These are phyloP conservation scores for Trachelus iudaicus DNA, from an alignment of 2,888 invertebrate species.

Conservation along the genomic window DNA sequence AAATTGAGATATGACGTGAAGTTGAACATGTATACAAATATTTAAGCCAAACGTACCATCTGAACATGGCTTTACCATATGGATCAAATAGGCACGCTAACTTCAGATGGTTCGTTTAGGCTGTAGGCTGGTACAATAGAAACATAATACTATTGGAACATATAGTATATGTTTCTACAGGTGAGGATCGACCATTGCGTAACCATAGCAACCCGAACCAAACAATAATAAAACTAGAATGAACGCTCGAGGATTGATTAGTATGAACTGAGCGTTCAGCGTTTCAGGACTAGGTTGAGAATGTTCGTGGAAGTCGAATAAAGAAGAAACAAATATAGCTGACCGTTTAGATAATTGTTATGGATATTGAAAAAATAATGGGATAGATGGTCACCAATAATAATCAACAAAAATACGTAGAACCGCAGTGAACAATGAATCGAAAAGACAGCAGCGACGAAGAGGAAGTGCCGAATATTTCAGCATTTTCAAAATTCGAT, in stretches of 20 bases:
- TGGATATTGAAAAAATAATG: not conserved
- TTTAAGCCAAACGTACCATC: too few relatives aligned
- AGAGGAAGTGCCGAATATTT: slow-evolving; percentile 44
- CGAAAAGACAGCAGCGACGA: slow-evolving; percentile 42
- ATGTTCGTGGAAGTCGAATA: not conserved
- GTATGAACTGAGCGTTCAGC: not conserved
- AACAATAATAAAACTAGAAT: not conserved
- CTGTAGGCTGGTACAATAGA: too few relatives aligned
- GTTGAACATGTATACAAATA: too few relatives aligned
- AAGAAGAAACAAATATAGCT: not conserved
- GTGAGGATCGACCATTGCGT: too few relatives aligned
- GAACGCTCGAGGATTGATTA: not conserved
- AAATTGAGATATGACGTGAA: too few relatives aligned
- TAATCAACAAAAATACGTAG: not conserved
- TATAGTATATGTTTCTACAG: too few relatives aligned
- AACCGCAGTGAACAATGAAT: slow-evolving; percentile 6
- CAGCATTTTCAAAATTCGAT: slow-evolving; percentile 64
- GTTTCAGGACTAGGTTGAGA: not conserved
- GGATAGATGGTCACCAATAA: not conserved
- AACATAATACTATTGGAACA: too few relatives aligned
- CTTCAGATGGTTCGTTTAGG: too few relatives aligned
- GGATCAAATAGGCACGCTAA: too few relatives aligned
- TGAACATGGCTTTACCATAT: too few relatives aligned
- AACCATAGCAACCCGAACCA: not conserved
- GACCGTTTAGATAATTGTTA: not conserved